phyloP scores from a whole-genome alignment of 2,113 vertebrate species.

The Nothobranchius kuhntae region DNA sequence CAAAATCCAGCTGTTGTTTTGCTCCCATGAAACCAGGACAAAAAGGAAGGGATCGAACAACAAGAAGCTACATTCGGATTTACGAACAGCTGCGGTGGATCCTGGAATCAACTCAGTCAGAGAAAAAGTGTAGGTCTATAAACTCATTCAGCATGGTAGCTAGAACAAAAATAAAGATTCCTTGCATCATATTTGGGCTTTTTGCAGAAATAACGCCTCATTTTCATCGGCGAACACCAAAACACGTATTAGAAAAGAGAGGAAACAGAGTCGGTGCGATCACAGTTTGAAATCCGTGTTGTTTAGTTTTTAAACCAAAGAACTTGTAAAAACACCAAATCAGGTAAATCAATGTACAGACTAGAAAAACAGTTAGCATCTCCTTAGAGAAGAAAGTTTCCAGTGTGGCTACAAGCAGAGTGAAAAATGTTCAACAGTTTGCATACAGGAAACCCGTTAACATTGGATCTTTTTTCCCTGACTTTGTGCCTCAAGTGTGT shows the following conservation, averaged over 20 bases:
- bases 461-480: slow-evolving; percentile 66
- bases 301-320: slow-evolving; percentile 7
- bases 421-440: slow-evolving; percentile 41
- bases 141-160: slow-evolving; percentile 1
- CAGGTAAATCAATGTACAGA: slow-evolving; percentile 31
- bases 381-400: slow-evolving; percentile 35
- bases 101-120: slow-evolving; percentile 13
- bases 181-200: slow-evolving; percentile 15
- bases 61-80: slow-evolving; percentile 66
- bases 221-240: slow-evolving; percentile 2
- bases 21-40: slow-evolving; percentile 42
- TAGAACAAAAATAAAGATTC: neutral
- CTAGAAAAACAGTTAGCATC: slow-evolving; percentile 30
- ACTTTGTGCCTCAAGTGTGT: slow-evolving; percentile 63
- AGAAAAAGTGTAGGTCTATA: neutral
- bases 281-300: slow-evolving; percentile 62
- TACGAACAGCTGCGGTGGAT: slow-evolving; percentile 39
- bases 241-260: neutral
- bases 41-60: slow-evolving; percentile 36
- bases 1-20: slow-evolving; percentile 35
- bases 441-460: slow-evolving; percentile 25
- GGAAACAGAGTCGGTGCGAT: slow-evolving; percentile 42
- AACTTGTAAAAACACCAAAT: slow-evolving; percentile 40
- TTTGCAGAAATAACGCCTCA: slow-evolving; percentile 9
- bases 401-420: slow-evolving; percentile 62